Conservation (phyloP, 2,888 invertebrate genomes). For the Zygaena filipendulae region DNA sequence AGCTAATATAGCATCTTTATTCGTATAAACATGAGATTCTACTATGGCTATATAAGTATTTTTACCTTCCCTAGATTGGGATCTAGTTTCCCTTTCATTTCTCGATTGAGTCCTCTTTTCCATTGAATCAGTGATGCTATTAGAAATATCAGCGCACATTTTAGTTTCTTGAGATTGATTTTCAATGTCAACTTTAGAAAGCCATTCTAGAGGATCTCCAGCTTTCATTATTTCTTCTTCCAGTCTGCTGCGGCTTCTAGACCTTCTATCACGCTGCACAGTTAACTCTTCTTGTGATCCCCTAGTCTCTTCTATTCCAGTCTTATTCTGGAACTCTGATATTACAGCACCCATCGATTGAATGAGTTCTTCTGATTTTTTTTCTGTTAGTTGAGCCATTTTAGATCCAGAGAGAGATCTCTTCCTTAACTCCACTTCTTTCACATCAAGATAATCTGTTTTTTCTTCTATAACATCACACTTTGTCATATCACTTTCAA, state of each 20-base stretch:
- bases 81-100: constrained; percentile 9
- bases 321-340: constrained; percentile 43
- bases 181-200: constrained; percentile 28
- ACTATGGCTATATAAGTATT: constrained; percentile 46
- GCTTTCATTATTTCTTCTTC: constrained; percentile 34
- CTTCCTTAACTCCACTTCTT: constrained; percentile 6
- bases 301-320: constrained; percentile 28
- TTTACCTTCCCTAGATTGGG: constrained; percentile 23
- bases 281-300: constrained; percentile 13
- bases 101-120: background rate
- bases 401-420: constrained; percentile 32
- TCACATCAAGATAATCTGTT: constrained; percentile 14
- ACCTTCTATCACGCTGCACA: constrained; percentile 23
- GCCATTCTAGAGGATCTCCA: constrained; percentile 36
- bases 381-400: constrained; percentile 48
- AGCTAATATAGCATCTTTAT: constrained; percentile 45
- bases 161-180: constrained; percentile 20
- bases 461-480: constrained; percentile 12
- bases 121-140: background rate
- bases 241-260: constrained; percentile 34
- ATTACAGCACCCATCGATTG: constrained; percentile 49
- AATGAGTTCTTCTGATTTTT: constrained; percentile 41
- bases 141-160: background rate
- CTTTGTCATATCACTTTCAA: background rate
- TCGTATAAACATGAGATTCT: constrained; percentile 55